Base-by-base conservation (phyloP, 2,113 vertebrate genomes). In the Anthoscopus minutus region DNA sequence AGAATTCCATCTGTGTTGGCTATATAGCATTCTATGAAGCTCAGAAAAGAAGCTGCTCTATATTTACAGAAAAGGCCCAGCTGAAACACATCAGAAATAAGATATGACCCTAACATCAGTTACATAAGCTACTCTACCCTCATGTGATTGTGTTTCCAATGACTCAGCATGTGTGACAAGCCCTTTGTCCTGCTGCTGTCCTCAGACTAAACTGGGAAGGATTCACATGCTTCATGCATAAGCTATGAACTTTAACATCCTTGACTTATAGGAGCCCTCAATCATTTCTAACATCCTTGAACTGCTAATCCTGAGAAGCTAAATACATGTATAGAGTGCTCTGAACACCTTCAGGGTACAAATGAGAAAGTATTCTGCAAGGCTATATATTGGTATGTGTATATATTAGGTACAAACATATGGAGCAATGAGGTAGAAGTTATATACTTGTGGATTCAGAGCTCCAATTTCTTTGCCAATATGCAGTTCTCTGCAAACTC, bases 51-150 rank as follows among this genome's bases (percentile, higher is more conserved):
- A 97, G 93, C 96, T 97, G 97, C 80, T 95, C 77, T 66, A 0
- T 89, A 81, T 80, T 96, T 96, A 83, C 92, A 94, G 92, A 92
- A 62, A 66, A 92, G 62, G 60, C 88, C 96, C 96, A 96, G 96
- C 94, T 97, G 97, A 95, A 97, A 96, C 89, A 95, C 95, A 90
- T 96, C 58, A 74, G 95, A 97, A 97, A 97, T 80, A 92, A 97
- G 94, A 97, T 94, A 96, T 86, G 89, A 95, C 84, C 82, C 83
- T 89, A 91, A 83, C 85, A 92, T 96, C 72, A 56, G 80, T 96
- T 95, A 95, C 91, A 56, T 97, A 61, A 92, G 90, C 87, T 93
- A 47, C 44, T 72, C 77, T 83, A 89, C 90, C 88, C 69, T 92
- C 76, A 85, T 92, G 88, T 66, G 95, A 96, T 98, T 48, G 2